Percentiles rank a stretch among this genome's conserved stretches.
Evolutionary conservation across 35 echinoderm and acorn worm species (phyloP).

Genomic region (Hemicentrotus pulcherrimus): DNA sequence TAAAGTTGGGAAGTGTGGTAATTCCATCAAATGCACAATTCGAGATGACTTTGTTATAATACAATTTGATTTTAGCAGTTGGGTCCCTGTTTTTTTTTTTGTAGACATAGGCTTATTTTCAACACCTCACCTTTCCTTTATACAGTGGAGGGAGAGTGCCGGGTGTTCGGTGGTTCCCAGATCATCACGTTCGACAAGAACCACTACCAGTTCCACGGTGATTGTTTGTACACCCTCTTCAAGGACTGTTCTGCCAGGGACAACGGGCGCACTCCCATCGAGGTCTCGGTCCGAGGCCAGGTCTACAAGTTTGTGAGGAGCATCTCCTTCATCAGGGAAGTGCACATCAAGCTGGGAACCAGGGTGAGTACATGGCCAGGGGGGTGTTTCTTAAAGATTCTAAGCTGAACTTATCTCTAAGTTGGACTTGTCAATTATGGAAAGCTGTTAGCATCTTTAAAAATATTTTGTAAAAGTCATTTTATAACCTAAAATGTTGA

Average conservation of each 20-base stretch:
- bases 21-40: too few relatives aligned
- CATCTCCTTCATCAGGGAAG: conserved; percentile 35
- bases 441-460: too few relatives aligned
- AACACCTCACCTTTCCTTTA: background rate
- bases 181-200: conserved; percentile 43
- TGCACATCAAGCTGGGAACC: background rate
- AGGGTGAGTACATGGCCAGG: background rate
- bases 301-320: background rate
- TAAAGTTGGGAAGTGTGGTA: too few relatives aligned
- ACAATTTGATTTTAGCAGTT: too few relatives aligned
- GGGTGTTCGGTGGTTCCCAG: conserved; percentile 35
- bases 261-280: background rate
- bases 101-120: too few relatives aligned
- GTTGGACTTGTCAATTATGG: too few relatives aligned
- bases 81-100: too few relatives aligned
- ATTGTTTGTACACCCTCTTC: conserved; percentile 35
- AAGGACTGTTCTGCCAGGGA: conserved; percentile 21
- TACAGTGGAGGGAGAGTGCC: conserved; percentile 22
- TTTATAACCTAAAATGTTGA: too few relatives aligned
- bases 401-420: too few relatives aligned
- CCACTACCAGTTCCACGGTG: conserved; percentile 19
- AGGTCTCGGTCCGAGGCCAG: conserved; percentile 30
- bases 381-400: too few relatives aligned
- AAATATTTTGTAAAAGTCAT: too few relatives aligned
- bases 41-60: too few relatives aligned